Conservation (phyloP, 2,797 vertebrate genomes). For the Phrynocephalus forsythii region DNA sequence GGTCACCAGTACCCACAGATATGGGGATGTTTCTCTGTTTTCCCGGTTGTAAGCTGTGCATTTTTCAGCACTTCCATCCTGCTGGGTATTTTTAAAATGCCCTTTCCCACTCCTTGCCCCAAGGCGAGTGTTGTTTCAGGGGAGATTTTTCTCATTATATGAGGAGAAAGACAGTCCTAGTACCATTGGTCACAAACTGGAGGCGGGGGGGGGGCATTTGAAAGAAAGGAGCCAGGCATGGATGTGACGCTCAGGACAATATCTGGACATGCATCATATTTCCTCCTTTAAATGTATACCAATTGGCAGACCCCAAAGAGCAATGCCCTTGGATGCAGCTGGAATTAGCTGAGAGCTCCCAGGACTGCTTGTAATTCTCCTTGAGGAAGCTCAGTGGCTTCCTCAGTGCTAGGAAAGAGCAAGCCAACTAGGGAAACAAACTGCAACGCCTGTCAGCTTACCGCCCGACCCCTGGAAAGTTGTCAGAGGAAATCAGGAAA, state of each 20-base stretch:
- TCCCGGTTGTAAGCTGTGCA: neutral
- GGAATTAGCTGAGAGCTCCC: conserved; percentile 14
- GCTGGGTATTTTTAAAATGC: neutral
- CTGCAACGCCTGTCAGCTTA: neutral
- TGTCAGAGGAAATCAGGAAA: conserved; percentile 18
- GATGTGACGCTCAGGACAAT: neutral
- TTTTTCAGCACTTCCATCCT: neutral
- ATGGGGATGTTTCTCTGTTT: neutral
- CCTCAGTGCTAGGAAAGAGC: neutral
- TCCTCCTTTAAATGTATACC: neutral
- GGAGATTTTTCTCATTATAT: neutral
- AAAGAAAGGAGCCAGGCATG: neutral
- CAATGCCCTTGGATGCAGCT: neutral
- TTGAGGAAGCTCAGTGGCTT: neutral
- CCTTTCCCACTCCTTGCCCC: too few relatives aligned
- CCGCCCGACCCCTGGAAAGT: neutral
- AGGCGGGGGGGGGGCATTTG: too few relatives aligned
- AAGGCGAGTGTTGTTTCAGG: neutral
- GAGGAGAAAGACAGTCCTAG: too few relatives aligned
- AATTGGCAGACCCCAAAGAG: neutral
- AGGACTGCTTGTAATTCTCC: neutral
- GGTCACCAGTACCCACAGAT: neutral
- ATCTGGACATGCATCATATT: neutral
- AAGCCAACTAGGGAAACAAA: neutral
- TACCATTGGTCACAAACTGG: neutral